A percentile compares a stretch with the other conserved stretches of the same genome.
phyloP scores from a whole-genome alignment of 1,140 invertebrate species.

The Anastrepha obliqua region DNA sequence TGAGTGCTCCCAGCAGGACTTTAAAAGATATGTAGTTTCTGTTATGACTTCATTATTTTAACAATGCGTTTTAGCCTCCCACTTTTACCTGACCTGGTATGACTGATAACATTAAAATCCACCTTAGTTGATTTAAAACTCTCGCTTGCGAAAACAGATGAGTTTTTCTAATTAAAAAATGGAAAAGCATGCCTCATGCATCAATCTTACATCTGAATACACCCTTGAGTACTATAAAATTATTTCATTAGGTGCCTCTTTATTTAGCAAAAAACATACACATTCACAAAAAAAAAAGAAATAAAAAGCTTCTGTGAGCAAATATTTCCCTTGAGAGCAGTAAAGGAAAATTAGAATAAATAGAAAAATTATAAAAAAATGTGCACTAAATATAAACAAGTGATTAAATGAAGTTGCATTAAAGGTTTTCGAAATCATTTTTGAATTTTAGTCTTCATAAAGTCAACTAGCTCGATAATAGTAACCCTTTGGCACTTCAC shows the following conservation, averaged over 20 bases:
- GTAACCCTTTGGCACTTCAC: no score
- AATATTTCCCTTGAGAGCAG: slow-evolving; percentile 1
- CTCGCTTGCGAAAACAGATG: no score
- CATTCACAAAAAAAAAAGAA: background rate
- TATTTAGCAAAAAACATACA: slow-evolving; percentile 56
- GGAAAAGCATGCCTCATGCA: background rate
- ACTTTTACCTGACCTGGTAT: no score
- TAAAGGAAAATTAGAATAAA: background rate
- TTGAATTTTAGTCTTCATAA: no score
- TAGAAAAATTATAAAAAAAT: background rate
- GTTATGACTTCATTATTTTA: no score
- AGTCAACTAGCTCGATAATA: no score
- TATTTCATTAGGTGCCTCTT: background rate
- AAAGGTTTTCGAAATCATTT: no score
- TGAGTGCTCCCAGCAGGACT: no score
- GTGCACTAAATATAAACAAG: background rate
- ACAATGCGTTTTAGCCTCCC: no score
- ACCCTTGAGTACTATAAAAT: background rate
- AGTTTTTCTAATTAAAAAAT: background rate
- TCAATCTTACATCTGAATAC: background rate
- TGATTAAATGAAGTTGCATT: background rate
- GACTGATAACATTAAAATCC: no score
- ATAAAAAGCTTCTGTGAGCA: slow-evolving; percentile 15
- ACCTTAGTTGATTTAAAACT: no score
- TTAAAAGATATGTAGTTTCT: no score